Evolutionary conservation across 2,888 invertebrate species (phyloP), one percentile per base, ranked within the genome.

Genomic region (Syritta pipiens): DNA sequence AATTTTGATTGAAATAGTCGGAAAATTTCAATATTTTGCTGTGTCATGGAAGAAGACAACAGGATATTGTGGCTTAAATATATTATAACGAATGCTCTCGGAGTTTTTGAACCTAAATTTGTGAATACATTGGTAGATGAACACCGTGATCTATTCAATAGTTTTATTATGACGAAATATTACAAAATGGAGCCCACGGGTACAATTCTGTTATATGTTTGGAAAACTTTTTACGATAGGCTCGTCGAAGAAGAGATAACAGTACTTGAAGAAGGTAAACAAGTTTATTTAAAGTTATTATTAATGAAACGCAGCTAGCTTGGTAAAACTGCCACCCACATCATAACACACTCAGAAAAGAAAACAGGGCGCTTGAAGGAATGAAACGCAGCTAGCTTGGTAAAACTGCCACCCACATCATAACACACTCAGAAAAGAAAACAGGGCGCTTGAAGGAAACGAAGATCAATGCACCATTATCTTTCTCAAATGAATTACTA

Each of bases 221-320:
- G 93, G 84, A 93, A 93, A 85, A 93, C 93, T 1, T 92, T 93
- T 82, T 92, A 92, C 53, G 94, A 93, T 83, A 93, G 93, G 85
- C 89, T 94, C 5, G 91, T 93, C 12, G 94, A 95, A 84, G 93
- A 93, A 85, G 94, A 95, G 87, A 92, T 94, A 72, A 91, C 93
- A 2, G 91, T 93, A 32, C 90, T 92, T 82, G 94, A 95, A 89
- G 92, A 93, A 91, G 93, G 94, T 95, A 89, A 91, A 91, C 84
- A 3, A 37, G 3, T 55, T 24, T 5, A 9, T 28, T 12, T 12
- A 14, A 14, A 12, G 19, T 28, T 19, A 40, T 17, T 17, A 17
- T 55, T 7, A 35, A 17, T 9, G 6, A 17, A 37, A 40, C 1
- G 35, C 20, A 28, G 17, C 17, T 40, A 2, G n/a, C n/a, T n/a